Base-by-base conservation (phyloP, 2,888 invertebrate genomes). In the Oligia fasciuncula region DNA sequence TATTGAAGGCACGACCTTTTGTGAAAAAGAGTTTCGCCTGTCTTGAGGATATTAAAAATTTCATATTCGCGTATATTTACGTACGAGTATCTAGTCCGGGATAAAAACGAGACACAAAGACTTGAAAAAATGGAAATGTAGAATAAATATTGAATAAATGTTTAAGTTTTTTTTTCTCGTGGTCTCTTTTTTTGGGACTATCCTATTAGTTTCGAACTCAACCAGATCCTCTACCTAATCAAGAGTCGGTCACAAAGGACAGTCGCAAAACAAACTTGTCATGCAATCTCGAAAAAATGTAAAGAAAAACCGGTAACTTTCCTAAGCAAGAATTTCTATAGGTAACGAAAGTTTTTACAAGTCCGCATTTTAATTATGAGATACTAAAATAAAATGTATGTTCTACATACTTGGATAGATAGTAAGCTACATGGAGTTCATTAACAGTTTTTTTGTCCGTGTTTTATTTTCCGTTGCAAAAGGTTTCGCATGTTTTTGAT, bases 31-130 rank as follows among this genome's bases (percentile, higher is more conserved):
- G 91, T 90, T 93, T 92, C 91, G 90, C 93, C 89, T 94, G 93
- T 93, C 93, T 94, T 87, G 91, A 88, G 90, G 92, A 95, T 95
- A 95, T 95, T 94, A 95, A 94, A 95, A 95, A 89, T 92, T 93
- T 94, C 91, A 93, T 93, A 92, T 92, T 92, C 92, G 86, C 90
- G 88, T 90, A 89, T 90, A 90, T 91, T 91, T 92, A 90, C 85
- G 87, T 69, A n/a, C n/a, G n/a, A n/a, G n/a, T n/a, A 63, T 71
- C 74, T 87, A 90, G 87, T 80, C 80, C 80, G 77, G 81, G 85
- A 88, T 87, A 86, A 88, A 90, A 90, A 78, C 81, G 84, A 82
- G 86, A 83, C 83, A 86, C 75, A 65, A 73, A 19, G 73, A 75
- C 49, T 46, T 73, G 43, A 66, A 75, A 73, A 83, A 76, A 65